Base-by-base conservation (phyloP, 2,797 vertebrate genomes). In the Gymnopithys bicolor region DNA sequence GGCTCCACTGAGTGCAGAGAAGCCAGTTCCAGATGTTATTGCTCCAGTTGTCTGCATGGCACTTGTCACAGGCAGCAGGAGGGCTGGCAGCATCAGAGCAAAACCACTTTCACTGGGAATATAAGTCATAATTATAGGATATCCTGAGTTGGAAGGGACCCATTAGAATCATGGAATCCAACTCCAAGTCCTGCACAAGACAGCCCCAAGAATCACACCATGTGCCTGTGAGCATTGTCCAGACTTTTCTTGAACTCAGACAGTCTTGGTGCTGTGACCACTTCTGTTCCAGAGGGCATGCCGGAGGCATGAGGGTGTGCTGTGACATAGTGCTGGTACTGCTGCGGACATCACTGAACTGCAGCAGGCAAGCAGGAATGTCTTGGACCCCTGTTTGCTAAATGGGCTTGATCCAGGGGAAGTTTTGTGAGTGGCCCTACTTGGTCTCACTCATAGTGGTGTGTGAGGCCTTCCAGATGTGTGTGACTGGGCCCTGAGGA, bases 281-380 rank as follows among this genome's bases (percentile, higher is more conserved):
- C 33, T 78, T 66, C 0, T 1, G 18, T n/a, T 39, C 22, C 35
- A 49, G 8, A 30, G 52, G 13, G 48, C 6, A 0, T 9, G 23
- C 64, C 27, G 32, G 53, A 35, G 69, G 35, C 2, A 1, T 27
- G 45, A 48, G 24, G 30, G 3, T 24, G 22, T 62, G 37, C 48
- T 25, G 19, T 14, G 85, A 5, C 11, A 27, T 71, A 46, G 30
- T 70, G 63, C 28, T 18, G 5, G 19, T 7, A 6, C 23, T 21
- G 41, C 71, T 16, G 48, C 18, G 35, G 48, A 49, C 49, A 56
- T 49, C n/a, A 19, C 41, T 3, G 1, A 28, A 7, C 53, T 58
- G 63, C 19, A 46, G 55, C 24, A n/a, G 24, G 19, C 0, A 0
- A 58, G 14, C 1, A 9, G n/a, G 53, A 19, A 25, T 22, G 9